Evolutionary conservation across 2,888 invertebrate species (phyloP).

Genomic region (Trilocha varians): DNA sequence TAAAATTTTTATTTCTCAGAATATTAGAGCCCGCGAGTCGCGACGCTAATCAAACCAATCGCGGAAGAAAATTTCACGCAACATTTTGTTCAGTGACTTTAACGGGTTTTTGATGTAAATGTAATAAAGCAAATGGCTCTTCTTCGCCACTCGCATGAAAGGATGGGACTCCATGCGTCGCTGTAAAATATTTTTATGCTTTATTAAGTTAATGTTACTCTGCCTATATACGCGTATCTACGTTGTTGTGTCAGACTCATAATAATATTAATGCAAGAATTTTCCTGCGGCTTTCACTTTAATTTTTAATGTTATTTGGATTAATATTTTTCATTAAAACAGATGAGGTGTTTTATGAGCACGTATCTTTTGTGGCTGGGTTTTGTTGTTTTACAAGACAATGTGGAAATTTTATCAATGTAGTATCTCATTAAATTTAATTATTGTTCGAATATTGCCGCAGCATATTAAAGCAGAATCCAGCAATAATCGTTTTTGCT

Average conservation of each 20-base stretch:
- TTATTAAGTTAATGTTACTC: conserved; percentile 38
- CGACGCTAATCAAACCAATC: conserved; percentile 24
- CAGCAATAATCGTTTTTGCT: too few species aligned
- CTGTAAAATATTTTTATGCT: conserved; percentile 49
- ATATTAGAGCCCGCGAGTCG: too few species aligned
- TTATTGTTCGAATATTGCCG: too few species aligned
- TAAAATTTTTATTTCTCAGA: too few species aligned
- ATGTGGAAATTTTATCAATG: too few species aligned
- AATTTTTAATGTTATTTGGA: neutral
- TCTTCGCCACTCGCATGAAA: conserved; percentile 38
- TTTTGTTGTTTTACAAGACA: too few species aligned
- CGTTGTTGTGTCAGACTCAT: neutral
- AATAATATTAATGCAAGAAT: neutral
- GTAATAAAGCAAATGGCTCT: conserved; percentile 59
- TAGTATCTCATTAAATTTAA: too few species aligned
- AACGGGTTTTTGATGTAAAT: conserved; percentile 58
- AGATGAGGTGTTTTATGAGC: neutral
- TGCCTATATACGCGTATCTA: conserved; percentile 20
- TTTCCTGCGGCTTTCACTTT: neutral
- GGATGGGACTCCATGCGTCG: conserved; percentile 35
- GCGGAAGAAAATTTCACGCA: conserved; percentile 37
- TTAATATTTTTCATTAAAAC: neutral
- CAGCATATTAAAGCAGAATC: too few species aligned
- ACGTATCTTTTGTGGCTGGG: too few species aligned
- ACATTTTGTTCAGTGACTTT: conserved; percentile 51